Evolutionary conservation across 2,797 vertebrate genomes (phyloP).

Genomic region (Crax fasciolata): DNA sequence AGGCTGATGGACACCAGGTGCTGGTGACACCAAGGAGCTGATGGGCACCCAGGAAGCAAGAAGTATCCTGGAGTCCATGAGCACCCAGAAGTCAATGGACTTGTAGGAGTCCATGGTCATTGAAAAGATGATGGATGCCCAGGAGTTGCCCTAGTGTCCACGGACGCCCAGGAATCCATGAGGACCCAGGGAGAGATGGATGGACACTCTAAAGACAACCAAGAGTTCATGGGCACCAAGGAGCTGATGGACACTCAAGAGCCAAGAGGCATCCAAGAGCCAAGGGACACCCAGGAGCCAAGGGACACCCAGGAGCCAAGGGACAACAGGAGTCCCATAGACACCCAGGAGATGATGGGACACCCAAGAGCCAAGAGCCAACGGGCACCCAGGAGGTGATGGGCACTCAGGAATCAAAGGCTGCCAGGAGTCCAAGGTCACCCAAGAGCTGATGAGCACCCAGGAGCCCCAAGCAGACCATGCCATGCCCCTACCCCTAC

Average conservation of each 20-base stretch:
- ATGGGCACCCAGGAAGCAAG: not conserved
- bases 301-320: too few relatives aligned
- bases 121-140: not conserved
- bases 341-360: not conserved
- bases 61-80: not conserved
- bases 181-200: too few relatives aligned
- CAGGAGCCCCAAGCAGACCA: fast-evolving
- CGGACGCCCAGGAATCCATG: not conserved
- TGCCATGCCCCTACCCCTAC: not conserved
- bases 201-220: too few relatives aligned
- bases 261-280: too few relatives aligned
- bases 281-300: too few relatives aligned
- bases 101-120: not conserved
- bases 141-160: not conserved
- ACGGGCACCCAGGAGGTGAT: not conserved
- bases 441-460: not conserved
- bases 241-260: not conserved
- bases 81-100: not conserved
- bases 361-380: not conserved
- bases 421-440: not conserved
- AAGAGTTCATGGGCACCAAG: not conserved
- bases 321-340: not conserved
- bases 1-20: not conserved
- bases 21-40: not conserved
- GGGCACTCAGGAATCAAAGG: not conserved